These are phyloP conservation scores for Chloropsis cyanopogon DNA, from an alignment of 2,113 vertebrate genomes.

Conservation along the genomic window DNA sequence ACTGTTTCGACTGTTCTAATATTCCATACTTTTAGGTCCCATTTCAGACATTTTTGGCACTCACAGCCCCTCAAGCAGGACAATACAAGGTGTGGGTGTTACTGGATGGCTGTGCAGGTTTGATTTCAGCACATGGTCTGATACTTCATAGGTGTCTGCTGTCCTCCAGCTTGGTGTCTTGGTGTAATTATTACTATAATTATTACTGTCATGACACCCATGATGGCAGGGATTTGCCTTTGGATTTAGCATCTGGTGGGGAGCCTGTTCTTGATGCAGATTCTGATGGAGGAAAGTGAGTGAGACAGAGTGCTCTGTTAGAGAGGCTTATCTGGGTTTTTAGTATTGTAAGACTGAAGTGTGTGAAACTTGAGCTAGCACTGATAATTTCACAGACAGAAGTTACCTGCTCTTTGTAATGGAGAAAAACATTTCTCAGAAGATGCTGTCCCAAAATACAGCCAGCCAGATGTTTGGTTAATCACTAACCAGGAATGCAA, in stretches of 20 bases:
- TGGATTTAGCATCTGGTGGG: background rate
- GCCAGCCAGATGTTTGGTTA: background rate
- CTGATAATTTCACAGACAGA: background rate
- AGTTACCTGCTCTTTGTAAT: background rate
- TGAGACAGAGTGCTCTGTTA: background rate
- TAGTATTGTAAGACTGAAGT: background rate
- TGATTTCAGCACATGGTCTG: background rate
- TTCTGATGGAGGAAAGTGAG: background rate
- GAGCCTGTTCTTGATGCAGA: background rate
- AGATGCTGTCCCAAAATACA: background rate
- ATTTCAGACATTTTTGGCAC: background rate
- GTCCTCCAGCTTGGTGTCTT: background rate
- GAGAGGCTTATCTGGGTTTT: background rate
- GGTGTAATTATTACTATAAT: background rate
- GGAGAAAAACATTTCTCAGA: background rate
- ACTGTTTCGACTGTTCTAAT: background rate
- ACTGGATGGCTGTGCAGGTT: background rate
- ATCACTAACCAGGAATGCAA: background rate
- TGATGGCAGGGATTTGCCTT: background rate
- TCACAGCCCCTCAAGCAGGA: background rate
- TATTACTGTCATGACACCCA: rapidly evolving
- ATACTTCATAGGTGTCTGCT: background rate
- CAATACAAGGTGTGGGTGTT: background rate
- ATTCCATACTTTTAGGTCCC: background rate
- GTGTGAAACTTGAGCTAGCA: background rate